phyloP scores from a whole-genome alignment of 2,888 invertebrate species.

The Dioctria linearis region DNA sequence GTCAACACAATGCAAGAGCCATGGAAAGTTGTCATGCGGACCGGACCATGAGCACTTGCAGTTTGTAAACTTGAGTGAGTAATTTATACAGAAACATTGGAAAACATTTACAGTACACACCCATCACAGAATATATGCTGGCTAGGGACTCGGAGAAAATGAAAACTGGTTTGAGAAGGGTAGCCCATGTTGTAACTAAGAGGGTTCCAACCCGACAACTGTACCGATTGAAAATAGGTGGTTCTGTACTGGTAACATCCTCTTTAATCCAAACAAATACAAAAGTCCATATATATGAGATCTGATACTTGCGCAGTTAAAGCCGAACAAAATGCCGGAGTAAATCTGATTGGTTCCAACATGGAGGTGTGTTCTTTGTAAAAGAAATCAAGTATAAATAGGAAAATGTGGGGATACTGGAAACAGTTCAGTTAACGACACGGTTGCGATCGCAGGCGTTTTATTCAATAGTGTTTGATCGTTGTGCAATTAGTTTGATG shows the following conservation, averaged over 20 bases:
- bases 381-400: slow-evolving; percentile 54
- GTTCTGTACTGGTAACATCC: not conserved
- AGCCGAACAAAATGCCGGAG: not conserved
- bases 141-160: slow-evolving; percentile 15
- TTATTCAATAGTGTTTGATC: slow-evolving; percentile 18
- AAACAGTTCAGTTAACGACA: slow-evolving; percentile 54
- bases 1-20: slow-evolving; percentile 57
- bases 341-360: slow-evolving; percentile 49
- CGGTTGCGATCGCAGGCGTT: slow-evolving; percentile 53
- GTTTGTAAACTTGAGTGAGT: slow-evolving; percentile 62
- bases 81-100: slow-evolving; percentile 58
- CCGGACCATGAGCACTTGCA: slow-evolving; percentile 55
- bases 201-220: not conserved
- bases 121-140: slow-evolving; percentile 58
- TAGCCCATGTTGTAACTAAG: not conserved
- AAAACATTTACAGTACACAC: slow-evolving; percentile 63
- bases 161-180: slow-evolving; percentile 14
- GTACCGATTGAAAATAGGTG: not conserved
- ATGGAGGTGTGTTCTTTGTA: not conserved
- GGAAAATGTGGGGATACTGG: slow-evolving; percentile 36
- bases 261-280: not conserved
- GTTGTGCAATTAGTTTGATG: not conserved
- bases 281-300: not conserved
- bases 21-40: slow-evolving; percentile 54
- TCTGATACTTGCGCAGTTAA: not conserved